Evolutionary conservation across 2,888 invertebrate genomes (phyloP).

Genomic region (Boloria euphrosyne): DNA sequence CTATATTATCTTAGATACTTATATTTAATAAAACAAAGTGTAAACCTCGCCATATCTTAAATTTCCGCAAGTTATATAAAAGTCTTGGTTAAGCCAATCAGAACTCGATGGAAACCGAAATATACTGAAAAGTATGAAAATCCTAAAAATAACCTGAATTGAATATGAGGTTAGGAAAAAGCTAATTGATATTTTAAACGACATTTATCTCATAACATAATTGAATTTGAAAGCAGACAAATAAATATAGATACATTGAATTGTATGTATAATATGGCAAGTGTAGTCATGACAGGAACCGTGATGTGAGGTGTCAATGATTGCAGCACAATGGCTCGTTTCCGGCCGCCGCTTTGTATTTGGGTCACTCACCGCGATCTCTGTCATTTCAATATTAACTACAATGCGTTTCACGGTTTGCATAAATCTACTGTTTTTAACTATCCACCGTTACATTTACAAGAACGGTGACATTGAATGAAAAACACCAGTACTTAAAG

Average conservation of each 20-base stretch:
- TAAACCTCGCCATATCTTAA: too few relatives aligned
- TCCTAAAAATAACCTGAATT: too few relatives aligned
- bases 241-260: conserved; percentile 19
- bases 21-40: too few relatives aligned
- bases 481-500: not conserved
- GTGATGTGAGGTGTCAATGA: conserved; percentile 80
- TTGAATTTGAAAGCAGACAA: not conserved
- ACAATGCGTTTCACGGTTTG: conserved; percentile 57
- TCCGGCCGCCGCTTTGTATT: conserved; percentile 78
- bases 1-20: too few relatives aligned
- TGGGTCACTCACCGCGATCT: conserved; percentile 81
- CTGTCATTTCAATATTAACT: conserved; percentile 75
- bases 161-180: too few relatives aligned
- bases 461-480: conserved; percentile 36
- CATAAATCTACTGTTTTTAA: conserved; percentile 45
- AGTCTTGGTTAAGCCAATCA: too few relatives aligned
- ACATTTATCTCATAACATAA: not conserved
- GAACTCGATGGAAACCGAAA: too few relatives aligned
- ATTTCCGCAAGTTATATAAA: too few relatives aligned
- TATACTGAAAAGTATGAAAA: too few relatives aligned
- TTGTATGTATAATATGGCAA: conserved; percentile 31
- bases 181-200: too few relatives aligned
- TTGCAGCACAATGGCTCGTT: conserved; percentile 78
- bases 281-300: conserved; percentile 58
- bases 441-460: conserved; percentile 25